phyloP scores from a whole-genome alignment of 2,797 vertebrate genomes.

The Chloroceryle amazona region DNA sequence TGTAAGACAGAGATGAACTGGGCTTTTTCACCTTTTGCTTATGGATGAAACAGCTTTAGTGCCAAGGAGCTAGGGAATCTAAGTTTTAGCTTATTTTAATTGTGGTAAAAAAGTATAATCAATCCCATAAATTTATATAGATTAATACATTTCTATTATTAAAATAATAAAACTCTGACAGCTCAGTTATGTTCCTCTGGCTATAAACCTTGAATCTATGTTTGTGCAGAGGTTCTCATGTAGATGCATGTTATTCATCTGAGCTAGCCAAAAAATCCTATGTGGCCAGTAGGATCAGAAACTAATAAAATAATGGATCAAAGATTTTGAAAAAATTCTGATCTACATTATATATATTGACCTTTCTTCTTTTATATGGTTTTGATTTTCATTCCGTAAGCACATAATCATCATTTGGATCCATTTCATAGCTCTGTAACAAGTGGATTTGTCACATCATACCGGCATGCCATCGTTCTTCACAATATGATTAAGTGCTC shows the following conservation, averaged over 20 bases:
- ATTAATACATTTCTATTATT: not conserved
- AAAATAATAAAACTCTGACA: not conserved
- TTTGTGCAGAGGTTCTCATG: not conserved
- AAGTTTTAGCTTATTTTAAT: not conserved
- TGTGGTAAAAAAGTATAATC: not conserved
- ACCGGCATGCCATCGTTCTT: not conserved
- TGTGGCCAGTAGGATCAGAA: not conserved
- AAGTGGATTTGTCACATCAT: not conserved
- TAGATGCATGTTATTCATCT: not conserved
- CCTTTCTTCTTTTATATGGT: not conserved
- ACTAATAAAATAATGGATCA: not conserved
- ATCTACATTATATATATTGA: not conserved
- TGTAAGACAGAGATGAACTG: not conserved
- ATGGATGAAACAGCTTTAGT: not conserved
- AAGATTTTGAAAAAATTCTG: not conserved
- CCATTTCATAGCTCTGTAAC: not conserved
- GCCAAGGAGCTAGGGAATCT: not conserved
- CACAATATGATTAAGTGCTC: not conserved
- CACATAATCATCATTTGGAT: not conserved
- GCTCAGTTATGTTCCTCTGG: not conserved
- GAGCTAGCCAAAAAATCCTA: not conserved
- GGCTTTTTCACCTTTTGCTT: not conserved
- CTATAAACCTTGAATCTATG: not conserved
- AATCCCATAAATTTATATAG: not conserved
- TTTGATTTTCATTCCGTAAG: not conserved